Evolutionary conservation across 2,888 invertebrate species (phyloP).

Genomic region (Cremastinae sp.): DNA sequence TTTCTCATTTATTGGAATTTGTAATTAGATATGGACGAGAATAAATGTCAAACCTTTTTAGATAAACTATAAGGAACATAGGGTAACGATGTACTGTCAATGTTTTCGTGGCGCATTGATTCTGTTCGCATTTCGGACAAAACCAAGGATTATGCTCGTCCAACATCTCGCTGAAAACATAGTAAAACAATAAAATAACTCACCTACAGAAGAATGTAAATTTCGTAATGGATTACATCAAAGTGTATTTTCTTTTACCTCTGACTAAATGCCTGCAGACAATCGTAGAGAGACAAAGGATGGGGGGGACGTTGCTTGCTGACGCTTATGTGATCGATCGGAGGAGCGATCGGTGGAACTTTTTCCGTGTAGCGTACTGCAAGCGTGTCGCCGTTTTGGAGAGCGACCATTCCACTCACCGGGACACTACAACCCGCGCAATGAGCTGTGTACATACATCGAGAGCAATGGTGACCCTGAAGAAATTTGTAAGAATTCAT

Average conservation of each 20-base stretch:
- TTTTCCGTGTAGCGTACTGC: conserved; percentile 80
- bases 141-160: conserved; percentile 86
- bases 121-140: conserved; percentile 83
- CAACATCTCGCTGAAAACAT: conserved; percentile 82
- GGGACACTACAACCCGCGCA: conserved; percentile 83
- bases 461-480: conserved; percentile 83
- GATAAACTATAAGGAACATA: conserved; percentile 84
- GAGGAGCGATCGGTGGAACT: conserved; percentile 76
- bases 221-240: not conserved
- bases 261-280: conserved; percentile 84
- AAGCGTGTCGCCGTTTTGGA: conserved; percentile 83
- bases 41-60: conserved; percentile 80
- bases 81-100: conserved; percentile 85
- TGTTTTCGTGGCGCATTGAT: conserved; percentile 85
- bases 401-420: conserved; percentile 79
- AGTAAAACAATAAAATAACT: not conserved
- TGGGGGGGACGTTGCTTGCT: conserved; percentile 80
- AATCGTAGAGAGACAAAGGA: conserved; percentile 83
- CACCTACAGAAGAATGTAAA: not conserved
- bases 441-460: conserved; percentile 82
- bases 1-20: not conserved
- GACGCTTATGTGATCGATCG: conserved; percentile 81
- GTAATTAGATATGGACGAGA: conserved; percentile 1
- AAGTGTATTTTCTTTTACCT: conserved; percentile 75
- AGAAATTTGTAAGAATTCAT: conserved; percentile 24